Base-by-base conservation (phyloP, 2,888 invertebrate genomes). In the Galeruca laticollis region DNA sequence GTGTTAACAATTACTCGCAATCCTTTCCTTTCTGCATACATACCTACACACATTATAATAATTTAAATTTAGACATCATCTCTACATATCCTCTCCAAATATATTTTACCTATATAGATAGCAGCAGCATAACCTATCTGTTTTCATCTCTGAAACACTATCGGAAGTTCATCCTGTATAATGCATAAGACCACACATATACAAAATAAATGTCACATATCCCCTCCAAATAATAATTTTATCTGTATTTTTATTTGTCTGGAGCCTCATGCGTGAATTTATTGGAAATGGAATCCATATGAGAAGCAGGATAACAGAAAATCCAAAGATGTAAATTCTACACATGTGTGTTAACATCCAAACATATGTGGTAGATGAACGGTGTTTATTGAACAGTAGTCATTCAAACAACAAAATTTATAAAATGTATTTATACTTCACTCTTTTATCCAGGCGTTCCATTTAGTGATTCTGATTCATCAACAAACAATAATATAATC, bases 241-340 rank as follows among this genome's bases (percentile, higher is more conserved):
- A 26, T 26, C 2, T 26, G 6, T 26, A 26, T 47, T 60, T 43
- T 69, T 37, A 37, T 64, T 60, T 67, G 31, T 52, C 64, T 47
- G 77, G 80, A 78, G 79, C 83, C 81, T 84, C 85, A 83, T 83
- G 85, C 85, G 85, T 84, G 84, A 84, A 84, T 84, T 89, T 90
- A 90, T 90, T 90, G 90, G 90, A 90, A 90, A 90, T 88, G 88
- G 86, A 88, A 87, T 88, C 89, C 89, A 89, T 88, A 88, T 86
- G 86, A 81, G 81, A 82, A 88, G 83, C 83, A 88, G 90, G 90
- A 77, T 60, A 80, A 68, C 88, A 91, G 85, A 85, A 84, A 70
- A 75, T 76, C 68, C 76, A 77, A 83, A 75, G 82, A 82, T 82
- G 84, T 71, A 40, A 9, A 35, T 57, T 35, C 35, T 33, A 57